phyloP scores from a whole-genome alignment of 2,797 vertebrate species.

The Anguilla megastoma region DNA sequence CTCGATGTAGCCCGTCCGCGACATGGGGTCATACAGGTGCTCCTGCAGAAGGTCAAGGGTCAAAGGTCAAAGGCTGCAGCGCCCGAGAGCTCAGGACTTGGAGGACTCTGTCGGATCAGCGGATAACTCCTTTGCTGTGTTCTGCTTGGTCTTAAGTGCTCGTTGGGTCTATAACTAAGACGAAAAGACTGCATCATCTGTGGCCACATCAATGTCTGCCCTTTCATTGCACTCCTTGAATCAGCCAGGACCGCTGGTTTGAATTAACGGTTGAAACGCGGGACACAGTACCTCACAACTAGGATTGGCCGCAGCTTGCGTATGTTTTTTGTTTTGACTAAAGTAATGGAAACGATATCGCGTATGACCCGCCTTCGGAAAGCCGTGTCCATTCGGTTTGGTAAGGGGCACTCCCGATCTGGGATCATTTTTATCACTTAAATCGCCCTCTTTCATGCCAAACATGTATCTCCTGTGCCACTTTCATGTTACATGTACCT shows the following conservation, averaged over 20 bases:
- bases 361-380: background rate
- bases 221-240: background rate
- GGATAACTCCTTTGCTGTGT: background rate
- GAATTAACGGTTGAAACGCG: too few relatives aligned
- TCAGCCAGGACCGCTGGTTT: background rate
- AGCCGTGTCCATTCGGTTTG: background rate
- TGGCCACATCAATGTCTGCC: background rate
- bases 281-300: background rate
- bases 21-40: conserved; percentile 41
- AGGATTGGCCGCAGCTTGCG: background rate
- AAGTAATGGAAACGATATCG: background rate
- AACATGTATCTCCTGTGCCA: too few relatives aligned
- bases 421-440: too few relatives aligned
- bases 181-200: background rate
- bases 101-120: background rate
- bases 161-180: too few relatives aligned
- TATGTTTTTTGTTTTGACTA: background rate
- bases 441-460: too few relatives aligned
- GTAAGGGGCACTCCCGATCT: conserved; percentile 26
- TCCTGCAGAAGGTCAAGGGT: conserved; percentile 21
- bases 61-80: background rate
- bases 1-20: conserved; percentile 43
- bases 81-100: background rate
- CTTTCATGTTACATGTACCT: too few relatives aligned
- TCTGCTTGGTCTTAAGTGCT: too few relatives aligned